Conservation (phyloP, 2,113 vertebrate species). For the Apodemus speciosus region DNA sequence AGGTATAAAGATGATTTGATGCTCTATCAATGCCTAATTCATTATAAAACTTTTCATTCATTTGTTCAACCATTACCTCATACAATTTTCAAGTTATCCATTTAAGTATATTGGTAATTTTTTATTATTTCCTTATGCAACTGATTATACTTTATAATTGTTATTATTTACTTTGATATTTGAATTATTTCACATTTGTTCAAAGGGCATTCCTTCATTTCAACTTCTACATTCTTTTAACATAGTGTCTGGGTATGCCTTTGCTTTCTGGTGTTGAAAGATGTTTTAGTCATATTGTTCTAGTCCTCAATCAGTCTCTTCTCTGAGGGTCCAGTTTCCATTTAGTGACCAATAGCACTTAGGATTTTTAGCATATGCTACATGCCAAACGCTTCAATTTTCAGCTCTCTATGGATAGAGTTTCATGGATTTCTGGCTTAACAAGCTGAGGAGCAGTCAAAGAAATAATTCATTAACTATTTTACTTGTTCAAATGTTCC, state of each 20-base stretch:
- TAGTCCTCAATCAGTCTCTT: neutral
- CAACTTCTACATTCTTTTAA: neutral
- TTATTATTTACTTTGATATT: constrained; percentile 14
- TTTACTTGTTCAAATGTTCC: neutral
- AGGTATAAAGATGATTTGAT: neutral
- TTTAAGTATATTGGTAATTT: neutral
- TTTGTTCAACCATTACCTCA: neutral
- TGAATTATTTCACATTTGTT: neutral
- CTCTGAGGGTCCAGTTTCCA: neutral
- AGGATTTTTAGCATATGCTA: neutral
- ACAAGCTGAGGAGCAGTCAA: neutral
- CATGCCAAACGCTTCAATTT: neutral
- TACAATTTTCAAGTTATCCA: constrained; percentile 6
- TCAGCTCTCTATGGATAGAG: neutral
- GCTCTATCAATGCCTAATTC: neutral
- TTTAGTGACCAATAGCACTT: neutral
- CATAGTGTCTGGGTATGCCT: neutral
- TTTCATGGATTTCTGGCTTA: constrained; percentile 39
- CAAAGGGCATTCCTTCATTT: neutral
- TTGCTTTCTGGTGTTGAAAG: neutral
- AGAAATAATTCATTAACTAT: neutral
- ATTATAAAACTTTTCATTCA: neutral
- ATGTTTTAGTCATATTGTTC: neutral
- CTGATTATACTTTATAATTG: constrained; percentile 22
- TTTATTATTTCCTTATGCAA: neutral